Evolutionary conservation across 1,140 invertebrate species (phyloP), one percentile per base, ranked within the genome.

Genomic region (Dryas iulia): DNA sequence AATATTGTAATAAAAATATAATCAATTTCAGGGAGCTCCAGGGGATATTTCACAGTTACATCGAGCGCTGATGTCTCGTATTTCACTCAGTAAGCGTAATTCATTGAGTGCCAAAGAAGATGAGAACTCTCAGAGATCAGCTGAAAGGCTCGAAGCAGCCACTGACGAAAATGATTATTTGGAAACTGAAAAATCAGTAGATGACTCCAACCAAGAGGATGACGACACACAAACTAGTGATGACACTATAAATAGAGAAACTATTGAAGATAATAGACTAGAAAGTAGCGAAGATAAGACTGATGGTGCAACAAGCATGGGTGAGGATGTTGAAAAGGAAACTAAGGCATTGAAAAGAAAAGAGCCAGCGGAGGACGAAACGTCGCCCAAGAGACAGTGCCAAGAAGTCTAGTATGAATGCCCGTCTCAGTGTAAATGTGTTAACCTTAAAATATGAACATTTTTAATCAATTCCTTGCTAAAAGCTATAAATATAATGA

Each of bases 11-110:
- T 14, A 35, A 6, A 35, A 35, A 0, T 35, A 47, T 47, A 33
- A 64, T 52, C 65, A 18, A 58, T 72, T 93, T 24, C 92, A 96
- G 95, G 96, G 96, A 12, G 95, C 94, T 60, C 95, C 95, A 0
- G 96, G 95, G 59, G 97, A 98, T 82, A 95, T 96, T 8, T 95
- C 95, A 59, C 94, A 95, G 73, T 84, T 98, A 35, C 93, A 95
- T 77, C 93, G 94, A 77, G 94, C 95, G 1, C 86, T 98, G 1
- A 76, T 77, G 8, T 58, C 79, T 10, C 81, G 89, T 18, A 79
- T 90, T 7, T 71, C 81, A 21, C 71, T 80, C 8, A 84, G 80
- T 65, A 87, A 88, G 73, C 73, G 77, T 24, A 72, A 31, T 33
- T 67, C 31, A 71, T 62, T 57, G 71, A 72, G 56, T 63, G 65